Evolutionary conservation across 1,140 invertebrate genomes (phyloP).

Genomic region (Drosophila ananassae): DNA sequence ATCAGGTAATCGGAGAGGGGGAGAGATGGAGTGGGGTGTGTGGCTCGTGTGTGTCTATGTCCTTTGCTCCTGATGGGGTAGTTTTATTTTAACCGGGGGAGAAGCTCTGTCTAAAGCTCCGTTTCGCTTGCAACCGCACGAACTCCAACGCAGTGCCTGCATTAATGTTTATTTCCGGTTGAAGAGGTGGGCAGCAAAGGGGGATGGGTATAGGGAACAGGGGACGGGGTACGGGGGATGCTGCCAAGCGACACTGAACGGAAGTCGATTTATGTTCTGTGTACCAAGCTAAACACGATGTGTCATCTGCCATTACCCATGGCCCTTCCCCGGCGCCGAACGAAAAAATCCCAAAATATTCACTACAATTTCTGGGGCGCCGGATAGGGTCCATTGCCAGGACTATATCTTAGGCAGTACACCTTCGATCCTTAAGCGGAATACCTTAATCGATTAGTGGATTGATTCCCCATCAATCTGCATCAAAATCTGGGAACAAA

Average conservation of each 20-base stretch:
- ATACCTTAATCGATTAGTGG: not conserved
- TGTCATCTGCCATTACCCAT: not conserved
- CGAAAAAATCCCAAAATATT: not conserved
- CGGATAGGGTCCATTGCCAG: not conserved
- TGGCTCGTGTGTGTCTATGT: conserved; percentile 4
- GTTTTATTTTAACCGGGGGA: conserved; percentile 32
- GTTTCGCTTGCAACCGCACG: conserved; percentile 67
- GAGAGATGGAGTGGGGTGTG: not conserved
- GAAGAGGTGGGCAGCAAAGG: not conserved
- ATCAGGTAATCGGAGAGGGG: conserved; percentile 5
- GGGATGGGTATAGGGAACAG: too few species aligned
- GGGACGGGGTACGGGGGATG: conserved; percentile 9
- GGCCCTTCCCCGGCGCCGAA: not conserved
- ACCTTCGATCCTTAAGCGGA: not conserved
- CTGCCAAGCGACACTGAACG: conserved; percentile 21
- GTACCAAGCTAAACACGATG: conserved; percentile 7
- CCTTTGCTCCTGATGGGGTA: conserved; percentile 37
- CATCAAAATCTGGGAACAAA: not conserved
- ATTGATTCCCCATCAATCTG: not conserved
- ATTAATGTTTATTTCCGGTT: conserved; percentile 80
- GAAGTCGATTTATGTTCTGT: conserved; percentile 70
- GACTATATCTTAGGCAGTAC: not conserved
- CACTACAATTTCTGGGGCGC: not conserved
- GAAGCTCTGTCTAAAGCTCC: conserved; percentile 46
- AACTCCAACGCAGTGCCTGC: conserved; percentile 64